These are phyloP conservation scores for Anoplopoma fimbria DNA, from an alignment of 2,113 vertebrate genomes.

Conservation along the genomic window DNA sequence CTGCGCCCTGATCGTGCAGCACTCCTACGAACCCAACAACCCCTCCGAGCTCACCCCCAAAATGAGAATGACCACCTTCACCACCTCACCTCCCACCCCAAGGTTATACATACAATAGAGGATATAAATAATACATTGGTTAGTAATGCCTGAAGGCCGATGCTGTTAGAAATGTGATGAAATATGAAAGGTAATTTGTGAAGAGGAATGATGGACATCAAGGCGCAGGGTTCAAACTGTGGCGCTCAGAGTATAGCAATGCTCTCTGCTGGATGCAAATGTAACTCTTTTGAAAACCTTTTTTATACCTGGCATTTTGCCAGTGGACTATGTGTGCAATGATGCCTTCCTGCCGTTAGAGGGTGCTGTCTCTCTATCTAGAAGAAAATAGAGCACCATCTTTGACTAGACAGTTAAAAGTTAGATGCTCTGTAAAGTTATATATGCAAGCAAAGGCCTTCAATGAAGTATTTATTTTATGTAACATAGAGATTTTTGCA, in stretches of 20 bases:
- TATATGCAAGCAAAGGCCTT: conserved; percentile 14
- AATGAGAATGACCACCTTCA: conserved; percentile 84
- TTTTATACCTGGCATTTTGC: conserved; percentile 47
- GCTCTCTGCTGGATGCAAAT: conserved; percentile 34
- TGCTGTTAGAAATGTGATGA: conserved; percentile 15
- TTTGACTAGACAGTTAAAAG: conserved; percentile 24
- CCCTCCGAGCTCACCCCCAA: conserved; percentile 78
- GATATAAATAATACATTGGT: conserved; percentile 52
- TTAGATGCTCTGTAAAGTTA: conserved; percentile 9
- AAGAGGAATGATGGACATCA: conserved; percentile 29
- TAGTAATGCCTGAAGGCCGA: conserved; percentile 53
- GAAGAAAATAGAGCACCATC: conserved; percentile 29
- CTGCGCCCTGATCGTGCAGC: conserved; percentile 80
- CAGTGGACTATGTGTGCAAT: conserved; percentile 50
- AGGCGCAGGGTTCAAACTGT: background rate
- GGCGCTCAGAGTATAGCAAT: conserved; percentile 7
- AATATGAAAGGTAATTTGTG: conserved; percentile 25
- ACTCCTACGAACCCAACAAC: conserved; percentile 76
- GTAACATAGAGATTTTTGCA: conserved; percentile 27
- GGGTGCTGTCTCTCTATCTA: conserved; percentile 53
- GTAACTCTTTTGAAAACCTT: conserved; percentile 30
- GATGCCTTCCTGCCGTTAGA: conserved; percentile 60
- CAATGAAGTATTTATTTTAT: conserved; percentile 22
- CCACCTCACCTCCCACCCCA: conserved; percentile 80
- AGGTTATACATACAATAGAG: conserved; percentile 82